Evolutionary conservation across 2,797 vertebrate genomes (phyloP), one percentile per base, ranked within the genome.

Genomic region (Botia almorhae): DNA sequence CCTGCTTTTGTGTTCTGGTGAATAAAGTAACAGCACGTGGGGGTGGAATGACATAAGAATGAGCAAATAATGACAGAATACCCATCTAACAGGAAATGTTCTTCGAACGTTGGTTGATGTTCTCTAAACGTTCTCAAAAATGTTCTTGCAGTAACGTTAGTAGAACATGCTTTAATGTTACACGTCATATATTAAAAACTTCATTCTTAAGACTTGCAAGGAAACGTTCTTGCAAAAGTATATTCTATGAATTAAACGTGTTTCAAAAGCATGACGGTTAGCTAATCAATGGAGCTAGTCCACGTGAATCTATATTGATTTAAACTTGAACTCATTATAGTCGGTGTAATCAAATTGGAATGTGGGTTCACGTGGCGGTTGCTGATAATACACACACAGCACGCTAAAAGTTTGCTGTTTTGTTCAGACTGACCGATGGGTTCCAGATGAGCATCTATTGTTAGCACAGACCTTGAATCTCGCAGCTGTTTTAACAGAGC

Each of bases 401-500:
- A 36, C 56, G 67, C n/a, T 65, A 51, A 12, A 36, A 85, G 36
- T 76, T 82, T 85, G 85, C 80, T 74, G 36, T 83, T 85, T 82
- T 78, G 77, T 43, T 74, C 69, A 16, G 70, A 74, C 53, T 76
- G 69, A 84, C 81, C 76, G 65, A 90, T 81, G 84, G 19, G 2
- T 85, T 82, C 89, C 84, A 90, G 88, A 88, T 87, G 83, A 80
- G 60, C 67, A 29, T 82, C 76, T 65, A 80, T 78, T 86, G 78
- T 82, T 73, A 74, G 69, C 53, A 56, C 56, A 75, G 70, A 53
- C 55, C 68, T 78, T 87, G 77, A 26, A 26, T 87, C 83, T 85
- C 85, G 86, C 85, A 68, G 65, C 7, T 82, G 73, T 81, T 86
- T 84, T 73, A 76, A 80, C 64, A 26, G 17, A 81, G 73, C 81